Conservation (phyloP, 2,888 invertebrate species). For the Pasiphila rectangulata region DNA sequence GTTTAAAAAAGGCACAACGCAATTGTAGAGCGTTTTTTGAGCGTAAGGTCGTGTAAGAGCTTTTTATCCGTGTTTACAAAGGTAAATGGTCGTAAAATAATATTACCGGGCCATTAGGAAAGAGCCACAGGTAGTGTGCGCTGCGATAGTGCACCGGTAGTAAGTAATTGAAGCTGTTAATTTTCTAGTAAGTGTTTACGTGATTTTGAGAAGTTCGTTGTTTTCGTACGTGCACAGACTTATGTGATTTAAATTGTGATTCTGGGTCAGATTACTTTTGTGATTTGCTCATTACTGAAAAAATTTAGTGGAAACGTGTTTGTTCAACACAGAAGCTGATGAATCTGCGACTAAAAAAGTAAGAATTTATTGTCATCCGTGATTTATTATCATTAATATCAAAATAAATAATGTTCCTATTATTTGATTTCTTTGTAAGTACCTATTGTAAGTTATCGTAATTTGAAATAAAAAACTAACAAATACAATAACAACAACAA, state of each 20-base stretch:
- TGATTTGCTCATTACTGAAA: neutral
- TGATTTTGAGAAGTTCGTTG: conserved; percentile 44
- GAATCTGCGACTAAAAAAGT: too few species aligned
- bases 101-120: conserved; percentile 69
- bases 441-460: too few species aligned
- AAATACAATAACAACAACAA: too few species aligned
- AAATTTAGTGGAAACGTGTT: too few species aligned
- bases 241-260: conserved; percentile 4
- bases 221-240: conserved; percentile 36
- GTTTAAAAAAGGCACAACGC: conserved; percentile 54
- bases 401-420: too few species aligned
- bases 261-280: neutral
- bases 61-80: conserved; percentile 71
- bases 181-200: conserved; percentile 57
- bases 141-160: conserved; percentile 56
- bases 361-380: too few species aligned
- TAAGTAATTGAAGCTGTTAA: conserved; percentile 68
- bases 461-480: too few species aligned
- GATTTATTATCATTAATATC: too few species aligned
- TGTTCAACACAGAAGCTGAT: too few species aligned
- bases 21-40: conserved; percentile 66
- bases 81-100: conserved; percentile 76
- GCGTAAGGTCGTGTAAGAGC: conserved; percentile 54
- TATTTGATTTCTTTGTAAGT: too few species aligned
- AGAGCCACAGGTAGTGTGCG: conserved; percentile 75